Conservation (phyloP, 2,888 invertebrate genomes). For the Petrophora chlorosata region DNA sequence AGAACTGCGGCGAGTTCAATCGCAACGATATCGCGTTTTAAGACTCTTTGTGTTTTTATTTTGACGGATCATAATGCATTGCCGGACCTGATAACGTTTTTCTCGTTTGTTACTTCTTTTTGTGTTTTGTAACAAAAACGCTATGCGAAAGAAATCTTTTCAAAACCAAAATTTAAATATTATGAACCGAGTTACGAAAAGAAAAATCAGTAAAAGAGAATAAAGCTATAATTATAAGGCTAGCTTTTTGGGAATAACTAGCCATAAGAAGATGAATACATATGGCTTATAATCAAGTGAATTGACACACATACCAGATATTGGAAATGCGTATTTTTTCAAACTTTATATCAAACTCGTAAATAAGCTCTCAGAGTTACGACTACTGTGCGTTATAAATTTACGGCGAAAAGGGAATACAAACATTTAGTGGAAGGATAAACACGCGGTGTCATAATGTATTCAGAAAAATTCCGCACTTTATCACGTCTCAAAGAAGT, state of each 20-base stretch:
- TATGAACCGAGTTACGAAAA: no score
- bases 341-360: conserved; percentile 20
- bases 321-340: conserved; percentile 10
- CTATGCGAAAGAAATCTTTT: no score
- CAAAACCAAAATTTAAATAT: no score
- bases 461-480: conserved; percentile 46
- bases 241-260: no score
- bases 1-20: conserved; percentile 30
- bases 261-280: no score
- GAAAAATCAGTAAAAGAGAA: no score
- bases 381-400: conserved; percentile 24
- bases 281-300: no score
- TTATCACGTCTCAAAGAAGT: conserved; percentile 53
- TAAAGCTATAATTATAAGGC: no score
- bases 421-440: conserved; percentile 36
- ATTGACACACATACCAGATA: conserved; percentile 6
- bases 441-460: conserved; percentile 37
- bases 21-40: conserved; percentile 14
- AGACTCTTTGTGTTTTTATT: conserved; percentile 6
- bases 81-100: neutral
- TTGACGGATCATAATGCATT: conserved; percentile 2
- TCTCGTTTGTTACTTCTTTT: neutral
- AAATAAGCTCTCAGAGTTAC: conserved; percentile 25
- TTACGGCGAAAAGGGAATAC: conserved; percentile 20
- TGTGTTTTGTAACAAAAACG: neutral